phyloP scores from a whole-genome alignment of 2,888 invertebrate genomes.

The Cordilura impudica region DNA sequence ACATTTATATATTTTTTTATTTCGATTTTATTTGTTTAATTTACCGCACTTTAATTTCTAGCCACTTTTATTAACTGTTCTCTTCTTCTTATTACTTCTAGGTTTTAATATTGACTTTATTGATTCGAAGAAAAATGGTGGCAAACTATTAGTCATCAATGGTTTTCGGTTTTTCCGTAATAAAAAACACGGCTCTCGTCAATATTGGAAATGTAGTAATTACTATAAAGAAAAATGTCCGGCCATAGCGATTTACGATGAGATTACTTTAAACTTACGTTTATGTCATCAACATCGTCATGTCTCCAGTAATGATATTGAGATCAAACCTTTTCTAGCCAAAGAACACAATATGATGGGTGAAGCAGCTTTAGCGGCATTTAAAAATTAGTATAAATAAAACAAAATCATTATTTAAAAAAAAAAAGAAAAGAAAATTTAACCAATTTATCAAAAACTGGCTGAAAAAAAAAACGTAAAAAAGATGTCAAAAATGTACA shows the following conservation, averaged over 20 bases:
- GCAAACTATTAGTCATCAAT: constrained; percentile 77
- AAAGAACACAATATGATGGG: constrained; percentile 61
- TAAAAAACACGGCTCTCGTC: constrained; percentile 76
- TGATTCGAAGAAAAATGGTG: constrained; percentile 78
- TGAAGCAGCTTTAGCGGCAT: constrained; percentile 55
- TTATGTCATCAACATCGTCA: constrained; percentile 77
- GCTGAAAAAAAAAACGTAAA: background rate
- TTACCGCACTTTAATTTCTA: constrained; percentile 4
- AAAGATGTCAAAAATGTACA: constrained; percentile 17
- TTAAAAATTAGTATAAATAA: constrained; percentile 45
- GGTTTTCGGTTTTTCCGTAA: constrained; percentile 78
- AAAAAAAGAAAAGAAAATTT: background rate
- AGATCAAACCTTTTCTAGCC: constrained; percentile 72
- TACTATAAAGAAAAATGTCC: constrained; percentile 78
- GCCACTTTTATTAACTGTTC: constrained; percentile 14
- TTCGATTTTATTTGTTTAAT: constrained; percentile 24
- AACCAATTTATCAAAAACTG: background rate
- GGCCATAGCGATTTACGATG: constrained; percentile 77
- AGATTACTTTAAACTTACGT: constrained; percentile 73
- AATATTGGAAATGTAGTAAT: constrained; percentile 78
- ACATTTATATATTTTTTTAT: constrained; percentile 24
- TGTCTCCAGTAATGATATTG: constrained; percentile 74
- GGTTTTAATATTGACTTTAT: constrained; percentile 77
- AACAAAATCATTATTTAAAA: background rate
- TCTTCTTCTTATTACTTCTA: constrained; percentile 63